Percentiles rank a stretch among this genome's conserved stretches.
phyloP scores from a whole-genome alignment of 2,113 vertebrate species.

The Oncorhynchus nerka region DNA sequence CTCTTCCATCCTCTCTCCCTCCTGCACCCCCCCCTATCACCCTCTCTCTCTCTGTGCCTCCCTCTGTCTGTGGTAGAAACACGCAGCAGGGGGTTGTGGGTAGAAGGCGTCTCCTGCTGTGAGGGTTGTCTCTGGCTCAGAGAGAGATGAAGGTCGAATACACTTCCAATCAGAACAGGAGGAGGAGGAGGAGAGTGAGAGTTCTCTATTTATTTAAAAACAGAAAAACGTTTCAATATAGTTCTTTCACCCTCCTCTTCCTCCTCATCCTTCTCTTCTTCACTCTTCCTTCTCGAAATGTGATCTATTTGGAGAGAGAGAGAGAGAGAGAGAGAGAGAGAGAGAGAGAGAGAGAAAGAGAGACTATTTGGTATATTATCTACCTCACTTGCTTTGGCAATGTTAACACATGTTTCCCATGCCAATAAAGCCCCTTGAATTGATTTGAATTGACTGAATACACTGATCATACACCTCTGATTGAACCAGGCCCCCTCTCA shows the following conservation, averaged over 20 bases:
- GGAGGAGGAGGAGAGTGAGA: neutral
- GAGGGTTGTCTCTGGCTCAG: constrained; percentile 67
- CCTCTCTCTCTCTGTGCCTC: constrained; percentile 29
- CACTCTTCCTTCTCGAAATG: no score
- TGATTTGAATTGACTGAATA: neutral
- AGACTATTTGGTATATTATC: no score
- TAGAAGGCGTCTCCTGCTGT: constrained; percentile 64
- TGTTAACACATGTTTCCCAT: no score
- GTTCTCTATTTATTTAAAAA: neutral
- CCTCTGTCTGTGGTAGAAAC: constrained; percentile 68
- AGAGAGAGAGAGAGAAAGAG: constrained; percentile 9
- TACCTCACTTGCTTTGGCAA: no score
- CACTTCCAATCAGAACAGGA: constrained; percentile 28
- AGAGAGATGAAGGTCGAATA: constrained; percentile 72
- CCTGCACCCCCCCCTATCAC: neutral
- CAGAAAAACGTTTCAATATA: neutral
- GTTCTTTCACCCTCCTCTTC: no score
- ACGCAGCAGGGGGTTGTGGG: constrained; percentile 67
- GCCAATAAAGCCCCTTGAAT: no score
- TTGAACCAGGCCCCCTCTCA: neutral
- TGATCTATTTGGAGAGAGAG: constrained; percentile 1
- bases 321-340: constrained; percentile 18
- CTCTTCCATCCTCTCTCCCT: constrained; percentile 24
- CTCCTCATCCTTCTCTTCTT: no score
- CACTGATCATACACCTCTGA: neutral